Percentiles rank a stretch among this genome's conserved stretches.
Conservation (phyloP, 2,888 invertebrate species). For the Melangyna quadrimaculata region DNA sequence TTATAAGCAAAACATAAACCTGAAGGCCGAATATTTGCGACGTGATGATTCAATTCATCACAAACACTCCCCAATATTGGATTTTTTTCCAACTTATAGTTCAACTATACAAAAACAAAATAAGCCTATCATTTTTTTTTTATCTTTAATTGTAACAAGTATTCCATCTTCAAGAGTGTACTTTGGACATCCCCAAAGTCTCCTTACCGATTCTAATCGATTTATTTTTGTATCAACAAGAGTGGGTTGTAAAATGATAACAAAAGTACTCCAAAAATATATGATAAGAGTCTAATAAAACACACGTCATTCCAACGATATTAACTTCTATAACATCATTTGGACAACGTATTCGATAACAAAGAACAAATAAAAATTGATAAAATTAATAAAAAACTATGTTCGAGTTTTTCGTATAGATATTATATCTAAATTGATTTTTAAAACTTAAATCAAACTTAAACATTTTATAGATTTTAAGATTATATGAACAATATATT, state of each 20-base stretch:
- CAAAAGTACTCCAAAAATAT: neutral
- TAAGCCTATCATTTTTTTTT: neutral
- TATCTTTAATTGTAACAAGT: neutral
- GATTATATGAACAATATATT: neutral
- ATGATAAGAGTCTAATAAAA: constrained; percentile 2
- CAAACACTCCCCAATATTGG: constrained; percentile 8
- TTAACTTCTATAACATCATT: constrained; percentile 26
- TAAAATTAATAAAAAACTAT: neutral
- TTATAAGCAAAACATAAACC: neutral
- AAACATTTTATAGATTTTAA: neutral
- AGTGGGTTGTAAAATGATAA: constrained; percentile 3
- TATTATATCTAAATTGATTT: constrained; percentile 7
- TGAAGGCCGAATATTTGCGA: constrained; percentile 38
- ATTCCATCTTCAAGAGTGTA: neutral
- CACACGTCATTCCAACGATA: neutral
- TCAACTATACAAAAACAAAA: constrained; percentile 10
- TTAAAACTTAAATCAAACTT: neutral
- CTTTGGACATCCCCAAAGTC: constrained; percentile 34
- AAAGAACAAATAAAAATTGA: neutral
- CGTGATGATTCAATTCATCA: constrained; percentile 27
- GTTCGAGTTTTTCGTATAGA: neutral
- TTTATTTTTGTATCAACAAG: constrained; percentile 22
- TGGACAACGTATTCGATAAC: neutral
- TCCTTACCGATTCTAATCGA: constrained; percentile 10
- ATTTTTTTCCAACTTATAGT: neutral